phyloP scores from a whole-genome alignment of 2,113 vertebrate genomes.

The Scophthalmus maximus region DNA sequence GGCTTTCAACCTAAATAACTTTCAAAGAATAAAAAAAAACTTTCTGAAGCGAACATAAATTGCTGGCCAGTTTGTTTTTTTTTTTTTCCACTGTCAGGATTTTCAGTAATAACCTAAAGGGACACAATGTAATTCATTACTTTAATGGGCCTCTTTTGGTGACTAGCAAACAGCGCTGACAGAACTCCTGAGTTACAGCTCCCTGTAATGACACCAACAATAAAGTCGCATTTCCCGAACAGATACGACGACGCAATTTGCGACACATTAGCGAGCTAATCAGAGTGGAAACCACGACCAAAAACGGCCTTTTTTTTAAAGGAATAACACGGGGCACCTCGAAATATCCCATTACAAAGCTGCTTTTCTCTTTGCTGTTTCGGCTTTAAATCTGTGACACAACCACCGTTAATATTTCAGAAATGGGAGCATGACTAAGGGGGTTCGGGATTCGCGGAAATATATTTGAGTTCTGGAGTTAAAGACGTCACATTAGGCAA shows the following conservation, averaged over 20 bases:
- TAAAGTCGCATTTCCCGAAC: constrained; percentile 54
- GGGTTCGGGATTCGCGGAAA: background rate
- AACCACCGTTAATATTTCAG: constrained; percentile 4
- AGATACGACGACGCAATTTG: constrained; percentile 34
- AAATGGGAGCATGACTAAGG: background rate
- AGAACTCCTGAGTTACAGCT: constrained; percentile 40
- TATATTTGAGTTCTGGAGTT: too few relatives aligned
- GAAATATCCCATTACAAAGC: constrained; percentile 10
- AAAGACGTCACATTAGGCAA: too few relatives aligned
- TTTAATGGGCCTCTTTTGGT: constrained; percentile 46
- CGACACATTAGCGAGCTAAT: constrained; percentile 51
- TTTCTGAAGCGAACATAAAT: constrained; percentile 18
- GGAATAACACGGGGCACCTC: constrained; percentile 17
- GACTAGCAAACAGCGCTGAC: constrained; percentile 35
- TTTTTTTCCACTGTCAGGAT: constrained; percentile 41
- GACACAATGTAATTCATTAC: constrained; percentile 38
- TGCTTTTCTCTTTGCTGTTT: constrained; percentile 12
- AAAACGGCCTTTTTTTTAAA: constrained; percentile 49
- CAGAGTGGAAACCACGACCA: constrained; percentile 33
- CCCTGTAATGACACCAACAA: constrained; percentile 49
- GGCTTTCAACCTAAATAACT: constrained; percentile 30
- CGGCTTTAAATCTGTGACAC: constrained; percentile 36
- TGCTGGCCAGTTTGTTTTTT: background rate
- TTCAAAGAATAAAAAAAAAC: constrained; percentile 2
- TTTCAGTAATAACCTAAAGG: constrained; percentile 36